A percentile compares a stretch with the other conserved stretches of the same genome.
Conservation (phyloP, 2,113 vertebrate species). For the Oncorhynchus gorbuscha region DNA sequence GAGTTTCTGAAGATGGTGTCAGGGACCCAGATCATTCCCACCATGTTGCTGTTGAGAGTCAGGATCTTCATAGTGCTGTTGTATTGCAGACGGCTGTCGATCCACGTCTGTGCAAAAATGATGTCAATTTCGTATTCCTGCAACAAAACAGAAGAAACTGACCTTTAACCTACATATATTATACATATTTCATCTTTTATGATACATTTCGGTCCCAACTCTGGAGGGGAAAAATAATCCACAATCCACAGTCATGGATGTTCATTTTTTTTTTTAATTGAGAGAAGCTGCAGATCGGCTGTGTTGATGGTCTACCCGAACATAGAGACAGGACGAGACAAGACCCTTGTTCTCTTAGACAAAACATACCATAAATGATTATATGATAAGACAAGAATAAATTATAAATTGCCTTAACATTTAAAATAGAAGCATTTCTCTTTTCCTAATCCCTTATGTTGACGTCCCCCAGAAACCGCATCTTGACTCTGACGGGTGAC, state of each 20-base stretch:
- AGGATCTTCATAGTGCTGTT: constrained; percentile 95
- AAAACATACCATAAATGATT: too few species aligned
- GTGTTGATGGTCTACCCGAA: background rate
- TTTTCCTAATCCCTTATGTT: background rate
- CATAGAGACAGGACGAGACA: background rate
- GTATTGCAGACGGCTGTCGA: constrained; percentile 90
- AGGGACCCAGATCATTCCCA: constrained; percentile 94
- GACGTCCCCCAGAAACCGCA: background rate
- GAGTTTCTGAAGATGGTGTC: constrained; percentile 97
- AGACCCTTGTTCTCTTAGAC: background rate
- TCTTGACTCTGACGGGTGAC: constrained; percentile 19
- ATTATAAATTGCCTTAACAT: background rate
- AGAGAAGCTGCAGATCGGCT: background rate
- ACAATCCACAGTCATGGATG: too few species aligned
- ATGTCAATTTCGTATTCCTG: constrained; percentile 99
- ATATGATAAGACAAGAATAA: too few species aligned
- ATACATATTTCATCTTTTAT: background rate
- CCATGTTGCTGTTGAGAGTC: constrained; percentile 98
- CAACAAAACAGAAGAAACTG: constrained; percentile 31
- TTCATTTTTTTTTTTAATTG: background rate
- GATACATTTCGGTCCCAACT: background rate
- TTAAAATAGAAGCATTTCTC: background rate
- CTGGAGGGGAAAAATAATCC: background rate
- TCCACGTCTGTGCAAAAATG: constrained; percentile 97
- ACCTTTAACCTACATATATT: background rate